Conservation (phyloP, 2,888 invertebrate species). For the Drosophila peninsularis region DNA sequence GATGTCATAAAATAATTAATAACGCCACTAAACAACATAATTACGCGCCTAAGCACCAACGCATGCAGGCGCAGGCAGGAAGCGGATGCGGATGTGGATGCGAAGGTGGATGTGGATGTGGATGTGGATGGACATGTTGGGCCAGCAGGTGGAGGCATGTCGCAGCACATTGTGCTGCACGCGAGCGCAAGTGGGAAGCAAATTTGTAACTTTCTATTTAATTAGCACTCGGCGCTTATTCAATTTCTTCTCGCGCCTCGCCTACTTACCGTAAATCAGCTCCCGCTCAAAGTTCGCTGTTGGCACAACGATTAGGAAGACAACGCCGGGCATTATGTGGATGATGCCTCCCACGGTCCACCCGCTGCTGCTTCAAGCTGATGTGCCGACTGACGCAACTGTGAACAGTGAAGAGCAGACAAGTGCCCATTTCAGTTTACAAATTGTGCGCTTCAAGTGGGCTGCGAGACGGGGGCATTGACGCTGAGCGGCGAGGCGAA, state of each 20-base stretch:
- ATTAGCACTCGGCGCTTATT: slow-evolving; percentile 66
- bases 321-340: slow-evolving; percentile 87
- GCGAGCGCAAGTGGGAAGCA: slow-evolving; percentile 26
- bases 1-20: slow-evolving; percentile 80
- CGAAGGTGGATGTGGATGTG: not conserved
- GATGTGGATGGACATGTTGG: slow-evolving; percentile 13
- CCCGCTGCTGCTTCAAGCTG: slow-evolving; percentile 1
- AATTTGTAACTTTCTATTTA: slow-evolving; percentile 76
- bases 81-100: slow-evolving; percentile 9
- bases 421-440: slow-evolving; percentile 60
- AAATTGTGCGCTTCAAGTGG: slow-evolving; percentile 45
- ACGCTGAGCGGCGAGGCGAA: not conserved
- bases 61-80: slow-evolving; percentile 35
- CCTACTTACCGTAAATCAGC: slow-evolving; percentile 82
- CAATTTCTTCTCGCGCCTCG: slow-evolving; percentile 57
- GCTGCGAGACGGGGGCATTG: not conserved
- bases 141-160: slow-evolving; percentile 41
- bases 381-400: slow-evolving; percentile 15
- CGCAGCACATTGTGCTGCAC: slow-evolving; percentile 34
- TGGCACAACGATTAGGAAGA: slow-evolving; percentile 89
- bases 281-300: slow-evolving; percentile 89
- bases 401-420: slow-evolving; percentile 41
- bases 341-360: slow-evolving; percentile 3
- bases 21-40: slow-evolving; percentile 80
- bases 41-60: slow-evolving; percentile 69